Evolutionary conservation across 2,888 invertebrate species (phyloP).

Genomic region (Netelia virgata): DNA sequence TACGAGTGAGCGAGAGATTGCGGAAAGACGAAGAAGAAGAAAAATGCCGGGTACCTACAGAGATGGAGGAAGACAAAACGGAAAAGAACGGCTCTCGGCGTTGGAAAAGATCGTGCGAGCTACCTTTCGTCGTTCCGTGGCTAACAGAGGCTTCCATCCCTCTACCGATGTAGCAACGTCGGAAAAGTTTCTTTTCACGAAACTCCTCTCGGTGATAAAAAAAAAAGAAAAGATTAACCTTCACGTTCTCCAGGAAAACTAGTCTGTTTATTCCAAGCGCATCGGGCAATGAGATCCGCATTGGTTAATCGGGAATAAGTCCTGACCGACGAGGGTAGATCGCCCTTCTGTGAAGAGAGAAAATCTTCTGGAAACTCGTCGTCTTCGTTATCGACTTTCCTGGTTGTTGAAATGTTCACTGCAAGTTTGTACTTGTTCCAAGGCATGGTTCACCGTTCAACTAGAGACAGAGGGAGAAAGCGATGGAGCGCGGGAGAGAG

Average conservation of each 20-base stretch:
- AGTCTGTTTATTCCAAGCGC: slow-evolving; percentile 74
- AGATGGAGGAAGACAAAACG: slow-evolving; percentile 15
- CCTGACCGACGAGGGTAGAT: slow-evolving; percentile 46
- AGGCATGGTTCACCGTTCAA: slow-evolving; percentile 59
- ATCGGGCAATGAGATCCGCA: slow-evolving; percentile 71
- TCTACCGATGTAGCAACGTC: slow-evolving; percentile 65
- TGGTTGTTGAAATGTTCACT: slow-evolving; percentile 59
- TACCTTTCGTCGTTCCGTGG: slow-evolving; percentile 31
- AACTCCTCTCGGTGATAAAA: slow-evolving; percentile 54
- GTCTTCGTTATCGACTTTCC: slow-evolving; percentile 54
- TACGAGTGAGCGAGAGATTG: slow-evolving; percentile 32
- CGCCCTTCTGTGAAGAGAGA: slow-evolving; percentile 21
- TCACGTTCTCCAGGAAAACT: slow-evolving; percentile 25
- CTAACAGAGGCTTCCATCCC: slow-evolving; percentile 73
- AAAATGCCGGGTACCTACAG: neutral
- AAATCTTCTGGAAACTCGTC: slow-evolving; percentile 52
- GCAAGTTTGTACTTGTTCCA: slow-evolving; percentile 58
- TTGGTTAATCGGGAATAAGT: slow-evolving; percentile 62
- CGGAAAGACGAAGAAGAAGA: slow-evolving; percentile 19
- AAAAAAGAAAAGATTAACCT: slow-evolving; percentile 40
- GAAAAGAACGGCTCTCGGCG: slow-evolving; percentile 35
- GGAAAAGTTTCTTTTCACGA: slow-evolving; percentile 25
- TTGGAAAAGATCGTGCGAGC: slow-evolving; percentile 43
- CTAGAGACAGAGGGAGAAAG: slow-evolving; percentile 4
- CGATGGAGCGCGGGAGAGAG: slow-evolving; percentile 6